phyloP scores from a whole-genome alignment of 2,113 vertebrate species.

The Callochromis pleurospilus region DNA sequence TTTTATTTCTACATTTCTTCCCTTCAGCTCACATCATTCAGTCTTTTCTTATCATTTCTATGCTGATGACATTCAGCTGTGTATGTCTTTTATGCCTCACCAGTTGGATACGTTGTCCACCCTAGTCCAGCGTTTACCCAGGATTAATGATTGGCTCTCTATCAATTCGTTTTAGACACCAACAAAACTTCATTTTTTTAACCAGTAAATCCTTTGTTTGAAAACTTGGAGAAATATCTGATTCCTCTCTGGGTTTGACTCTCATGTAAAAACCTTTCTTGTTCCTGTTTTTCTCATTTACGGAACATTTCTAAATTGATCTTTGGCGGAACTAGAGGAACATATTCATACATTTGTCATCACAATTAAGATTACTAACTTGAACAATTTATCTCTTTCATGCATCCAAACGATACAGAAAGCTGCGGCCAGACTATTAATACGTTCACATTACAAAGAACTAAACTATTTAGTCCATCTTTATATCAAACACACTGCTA shows the following conservation, averaged over 20 bases:
- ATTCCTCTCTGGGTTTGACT: background rate
- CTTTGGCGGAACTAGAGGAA: background rate
- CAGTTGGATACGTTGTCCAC: background rate
- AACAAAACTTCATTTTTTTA: background rate
- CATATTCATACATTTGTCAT: background rate
- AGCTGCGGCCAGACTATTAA: background rate
- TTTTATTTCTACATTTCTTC: background rate
- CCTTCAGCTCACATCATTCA: background rate
- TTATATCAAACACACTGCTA: background rate
- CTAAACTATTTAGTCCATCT: background rate
- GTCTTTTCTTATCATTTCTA: background rate
- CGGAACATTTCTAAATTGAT: background rate
- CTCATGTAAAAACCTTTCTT: background rate
- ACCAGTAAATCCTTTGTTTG: background rate
- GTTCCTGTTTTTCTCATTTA: background rate
- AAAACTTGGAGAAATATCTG: background rate
- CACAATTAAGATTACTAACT: background rate
- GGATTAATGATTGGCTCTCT: background rate
- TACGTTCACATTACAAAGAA: background rate
- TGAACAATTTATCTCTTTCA: background rate
- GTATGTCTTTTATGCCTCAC: background rate
- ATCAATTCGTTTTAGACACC: background rate
- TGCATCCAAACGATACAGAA: background rate
- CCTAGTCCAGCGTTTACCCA: background rate
- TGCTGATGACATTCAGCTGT: background rate